These are phyloP conservation scores for Lathronympha strigana DNA, from an alignment of 2,888 invertebrate species.

Conservation along the genomic window DNA sequence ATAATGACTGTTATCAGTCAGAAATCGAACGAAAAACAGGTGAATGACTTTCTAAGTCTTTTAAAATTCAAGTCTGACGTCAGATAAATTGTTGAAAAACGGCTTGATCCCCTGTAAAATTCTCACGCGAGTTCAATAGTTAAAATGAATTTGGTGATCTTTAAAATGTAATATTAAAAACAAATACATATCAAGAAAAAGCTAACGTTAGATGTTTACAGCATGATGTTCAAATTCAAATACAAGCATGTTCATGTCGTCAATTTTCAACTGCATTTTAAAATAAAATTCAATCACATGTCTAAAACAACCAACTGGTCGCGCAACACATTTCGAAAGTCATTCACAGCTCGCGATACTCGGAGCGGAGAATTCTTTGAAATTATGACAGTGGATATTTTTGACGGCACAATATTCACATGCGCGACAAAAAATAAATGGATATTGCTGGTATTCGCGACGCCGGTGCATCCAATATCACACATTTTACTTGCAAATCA, in stretches of 20 bases:
- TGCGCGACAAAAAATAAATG: constrained; percentile 65
- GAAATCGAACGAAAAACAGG: too few relatives aligned
- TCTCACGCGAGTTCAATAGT: too few relatives aligned
- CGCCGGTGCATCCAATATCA: constrained; percentile 67
- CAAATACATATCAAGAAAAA: too few relatives aligned
- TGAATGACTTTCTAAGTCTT: too few relatives aligned
- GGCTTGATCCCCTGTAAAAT: too few relatives aligned
- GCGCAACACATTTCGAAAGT: constrained; percentile 13
- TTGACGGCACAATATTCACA: constrained; percentile 53
- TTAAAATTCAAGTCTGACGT: too few relatives aligned
- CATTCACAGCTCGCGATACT: constrained; percentile 45
- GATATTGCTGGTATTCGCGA: constrained; percentile 12
- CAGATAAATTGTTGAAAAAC: too few relatives aligned
- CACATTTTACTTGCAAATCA: constrained; percentile 82
- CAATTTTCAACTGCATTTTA: too few relatives aligned
- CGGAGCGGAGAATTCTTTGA: constrained; percentile 14
- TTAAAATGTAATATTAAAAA: too few relatives aligned
- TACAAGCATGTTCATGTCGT: neutral
- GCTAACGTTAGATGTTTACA: too few relatives aligned
- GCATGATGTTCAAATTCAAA: neutral
- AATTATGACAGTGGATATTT: constrained; percentile 25
- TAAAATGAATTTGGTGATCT: too few relatives aligned
- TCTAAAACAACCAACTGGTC: constrained; percentile 9
- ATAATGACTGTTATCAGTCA: too few relatives aligned
- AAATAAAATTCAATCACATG: constrained; percentile 16